A percentile compares a stretch with the other conserved stretches of the same genome.
Evolutionary conservation across 2,888 invertebrate species (phyloP).

Genomic region (Phlogophora meticulosa): DNA sequence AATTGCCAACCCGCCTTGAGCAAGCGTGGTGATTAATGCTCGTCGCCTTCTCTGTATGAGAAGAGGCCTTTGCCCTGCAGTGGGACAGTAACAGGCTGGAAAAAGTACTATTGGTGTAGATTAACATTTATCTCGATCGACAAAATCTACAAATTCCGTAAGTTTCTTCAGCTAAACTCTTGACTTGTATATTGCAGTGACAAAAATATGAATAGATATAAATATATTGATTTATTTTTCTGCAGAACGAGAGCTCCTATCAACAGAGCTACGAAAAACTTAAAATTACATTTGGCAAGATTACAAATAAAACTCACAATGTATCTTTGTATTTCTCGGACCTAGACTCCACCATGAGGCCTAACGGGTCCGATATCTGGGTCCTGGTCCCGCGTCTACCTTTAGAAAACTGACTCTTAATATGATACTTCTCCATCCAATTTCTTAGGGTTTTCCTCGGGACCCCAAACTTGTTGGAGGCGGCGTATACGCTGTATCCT

Average conservation of each 20-base stretch:
- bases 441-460: constrained; percentile 90
- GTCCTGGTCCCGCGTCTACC: constrained; percentile 84
- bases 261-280: constrained; percentile 27
- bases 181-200: neutral
- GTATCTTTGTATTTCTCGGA: constrained; percentile 80
- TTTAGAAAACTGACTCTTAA: constrained; percentile 90
- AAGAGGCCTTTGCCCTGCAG: too few species aligned
- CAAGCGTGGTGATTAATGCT: too few species aligned
- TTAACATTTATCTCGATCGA: neutral
- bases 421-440: constrained; percentile 91
- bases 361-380: constrained; percentile 84
- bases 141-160: constrained; percentile 13
- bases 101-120: neutral
- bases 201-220: neutral
- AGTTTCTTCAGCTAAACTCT: neutral
- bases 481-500: constrained; percentile 90
- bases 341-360: constrained; percentile 80
- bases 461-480: constrained; percentile 90
- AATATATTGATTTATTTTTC: too few species aligned
- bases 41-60: too few species aligned
- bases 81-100: too few species aligned
- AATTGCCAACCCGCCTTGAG: too few species aligned
- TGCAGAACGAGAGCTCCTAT: constrained; percentile 21
- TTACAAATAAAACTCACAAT: constrained; percentile 39
- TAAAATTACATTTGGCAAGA: constrained; percentile 55